These are phyloP conservation scores for Gulo gulo DNA, from an alignment of 2,113 vertebrate species.

Conservation along the genomic window DNA sequence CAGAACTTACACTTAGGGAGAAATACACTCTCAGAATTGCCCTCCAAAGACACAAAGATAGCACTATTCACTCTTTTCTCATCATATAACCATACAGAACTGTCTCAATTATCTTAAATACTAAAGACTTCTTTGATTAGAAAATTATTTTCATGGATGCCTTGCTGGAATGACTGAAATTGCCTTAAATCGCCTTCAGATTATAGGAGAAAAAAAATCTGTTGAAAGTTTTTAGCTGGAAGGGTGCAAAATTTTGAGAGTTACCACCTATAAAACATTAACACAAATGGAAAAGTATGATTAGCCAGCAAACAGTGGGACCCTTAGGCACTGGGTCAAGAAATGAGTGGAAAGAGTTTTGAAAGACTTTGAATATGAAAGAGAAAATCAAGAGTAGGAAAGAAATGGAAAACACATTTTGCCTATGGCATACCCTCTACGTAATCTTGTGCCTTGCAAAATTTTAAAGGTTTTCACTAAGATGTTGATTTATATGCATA, in stretches of 20 bases:
- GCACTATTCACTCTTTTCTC: not conserved
- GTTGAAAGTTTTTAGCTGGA: not conserved
- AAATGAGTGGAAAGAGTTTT: constrained; percentile 30
- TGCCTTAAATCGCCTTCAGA: not conserved
- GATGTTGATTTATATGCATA: constrained; percentile 45
- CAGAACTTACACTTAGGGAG: not conserved
- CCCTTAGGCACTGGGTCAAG: not conserved
- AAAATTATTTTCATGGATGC: not conserved
- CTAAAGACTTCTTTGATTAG: not conserved
- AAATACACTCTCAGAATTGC: not conserved
- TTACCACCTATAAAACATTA: not conserved
- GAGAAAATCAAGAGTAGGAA: constrained; percentile 19
- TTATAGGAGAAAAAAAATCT: not conserved
- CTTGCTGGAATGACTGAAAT: not conserved
- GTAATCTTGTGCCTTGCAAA: not conserved
- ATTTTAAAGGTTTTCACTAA: constrained; percentile 35
- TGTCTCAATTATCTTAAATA: constrained; percentile 2
- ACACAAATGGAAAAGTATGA: not conserved
- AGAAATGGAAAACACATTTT: constrained; percentile 51
- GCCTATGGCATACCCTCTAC: not conserved
- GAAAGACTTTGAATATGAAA: not conserved
- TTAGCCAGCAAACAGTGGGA: not conserved
- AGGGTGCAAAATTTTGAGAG: not conserved
- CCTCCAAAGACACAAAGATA: not conserved
- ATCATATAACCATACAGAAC: not conserved